Conservation (phyloP, 2,797 vertebrate genomes). For the Sitta carolinensis region DNA sequence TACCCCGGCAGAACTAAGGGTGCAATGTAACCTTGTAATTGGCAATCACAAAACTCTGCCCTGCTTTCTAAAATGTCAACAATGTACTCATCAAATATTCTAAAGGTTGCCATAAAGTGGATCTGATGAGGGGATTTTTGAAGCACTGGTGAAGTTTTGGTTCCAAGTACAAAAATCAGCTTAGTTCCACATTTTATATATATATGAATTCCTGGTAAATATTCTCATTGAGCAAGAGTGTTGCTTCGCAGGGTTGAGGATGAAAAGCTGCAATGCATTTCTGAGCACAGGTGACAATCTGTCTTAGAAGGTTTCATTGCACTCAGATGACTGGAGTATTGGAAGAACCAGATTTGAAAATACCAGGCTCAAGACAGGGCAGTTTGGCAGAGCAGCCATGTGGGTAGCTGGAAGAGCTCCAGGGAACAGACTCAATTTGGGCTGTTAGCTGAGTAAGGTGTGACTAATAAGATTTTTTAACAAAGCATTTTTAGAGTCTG, state of each 20-base stretch:
- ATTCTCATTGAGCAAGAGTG: background rate
- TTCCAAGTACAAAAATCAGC: background rate
- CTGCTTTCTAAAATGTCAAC: background rate
- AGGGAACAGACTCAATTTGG: background rate
- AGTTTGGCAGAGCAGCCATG: background rate
- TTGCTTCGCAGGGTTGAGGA: background rate
- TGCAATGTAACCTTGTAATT: background rate
- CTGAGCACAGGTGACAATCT: background rate
- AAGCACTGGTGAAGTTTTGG: background rate
- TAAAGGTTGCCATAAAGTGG: background rate
- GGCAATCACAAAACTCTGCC: background rate
- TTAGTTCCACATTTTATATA: background rate
- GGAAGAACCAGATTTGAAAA: background rate
- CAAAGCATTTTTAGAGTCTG: background rate
- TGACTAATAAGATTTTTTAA: constrained; percentile 3
- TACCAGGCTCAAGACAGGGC: background rate
- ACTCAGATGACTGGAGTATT: background rate
- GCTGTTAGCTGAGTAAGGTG: background rate
- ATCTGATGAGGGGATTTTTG: background rate
- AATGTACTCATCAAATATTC: background rate
- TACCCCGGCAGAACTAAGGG: background rate
- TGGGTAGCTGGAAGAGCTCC: background rate
- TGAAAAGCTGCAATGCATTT: background rate
- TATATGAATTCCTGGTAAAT: background rate
- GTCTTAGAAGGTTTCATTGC: background rate